These are phyloP conservation scores for Poeciliopsis prolifica DNA, from an alignment of 2,113 vertebrate genomes.

Conservation along the genomic window DNA sequence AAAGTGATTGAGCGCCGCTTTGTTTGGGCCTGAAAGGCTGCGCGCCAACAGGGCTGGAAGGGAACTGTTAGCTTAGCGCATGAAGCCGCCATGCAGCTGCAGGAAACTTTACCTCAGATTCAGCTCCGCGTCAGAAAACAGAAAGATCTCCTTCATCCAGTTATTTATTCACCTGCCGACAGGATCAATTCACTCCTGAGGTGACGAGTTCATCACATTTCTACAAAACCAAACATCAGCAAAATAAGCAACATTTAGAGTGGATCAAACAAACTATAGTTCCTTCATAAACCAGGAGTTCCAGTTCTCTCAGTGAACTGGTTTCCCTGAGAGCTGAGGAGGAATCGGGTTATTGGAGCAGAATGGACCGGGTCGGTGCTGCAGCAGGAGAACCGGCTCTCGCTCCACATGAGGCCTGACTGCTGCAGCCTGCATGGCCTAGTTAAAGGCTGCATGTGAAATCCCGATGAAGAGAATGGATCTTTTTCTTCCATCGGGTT, in stretches of 20 bases:
- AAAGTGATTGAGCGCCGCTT: constrained; percentile 50
- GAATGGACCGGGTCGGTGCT: constrained; percentile 68
- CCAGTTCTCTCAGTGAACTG: too few species aligned
- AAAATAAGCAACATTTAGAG: too few species aligned
- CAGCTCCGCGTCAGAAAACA: neutral
- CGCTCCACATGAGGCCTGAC: constrained; percentile 19
- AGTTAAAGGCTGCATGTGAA: constrained; percentile 81
- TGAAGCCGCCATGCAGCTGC: neutral
- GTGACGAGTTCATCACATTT: too few species aligned
- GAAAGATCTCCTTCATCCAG: neutral
- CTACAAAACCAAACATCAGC: too few species aligned
- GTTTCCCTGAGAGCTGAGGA: too few species aligned
- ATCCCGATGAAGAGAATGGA: too few species aligned
- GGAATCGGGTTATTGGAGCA: constrained; percentile 65
- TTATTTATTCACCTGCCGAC: neutral
- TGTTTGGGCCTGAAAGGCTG: constrained; percentile 46
- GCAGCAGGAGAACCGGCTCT: constrained; percentile 11
- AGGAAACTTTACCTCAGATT: neutral
- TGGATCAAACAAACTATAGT: too few species aligned
- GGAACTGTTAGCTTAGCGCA: constrained; percentile 55
- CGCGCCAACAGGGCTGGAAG: constrained; percentile 63
- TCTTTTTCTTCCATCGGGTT: too few species aligned
- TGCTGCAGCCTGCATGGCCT: constrained; percentile 36
- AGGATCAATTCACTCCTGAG: too few species aligned
- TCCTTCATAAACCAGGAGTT: too few species aligned